Base-by-base conservation (phyloP, 1,140 invertebrate genomes). In the Stegodyphus mimosarum region DNA sequence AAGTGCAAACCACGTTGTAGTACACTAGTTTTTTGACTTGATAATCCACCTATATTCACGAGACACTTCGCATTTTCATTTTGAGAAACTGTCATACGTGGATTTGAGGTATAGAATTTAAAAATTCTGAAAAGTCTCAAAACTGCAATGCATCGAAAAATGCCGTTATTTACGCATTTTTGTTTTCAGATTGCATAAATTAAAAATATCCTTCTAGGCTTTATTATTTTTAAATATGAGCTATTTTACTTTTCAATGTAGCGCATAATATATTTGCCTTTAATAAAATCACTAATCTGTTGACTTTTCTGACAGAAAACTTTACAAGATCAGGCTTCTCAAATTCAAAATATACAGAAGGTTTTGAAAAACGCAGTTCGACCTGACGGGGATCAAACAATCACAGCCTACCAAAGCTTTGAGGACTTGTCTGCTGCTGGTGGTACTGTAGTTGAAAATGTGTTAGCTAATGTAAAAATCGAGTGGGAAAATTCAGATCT, bases 401-500 rank as follows among this genome's bases (percentile, higher is more conserved):
- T 86, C 7, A 53, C 74, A 7, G 74, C 83, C 7, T 86, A 51
- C 9, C 83, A 86, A 13, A 18, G 33, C 7, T 86, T 86, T 49
- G 18, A 71, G 5, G 49, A 77, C 7, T 15, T 86, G 13, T 10
- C 33, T 6, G 9, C 67, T 6, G 7, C 52, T 18, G 49, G 64
- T 60, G 60, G 48, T 7, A 64, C 70, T 6, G 53, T 33, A 1
- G 73, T 75, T 33, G 52, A 69, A 1, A 33, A 69, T 7, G 15
- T 81, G 5, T 18, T 72, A 10, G 7, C 52, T 49, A 13, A 17
- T 5, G 3, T 64, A 0, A 18, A 17, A 10, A n/a, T 87, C 11
- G 73, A 76, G 33, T 87, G 77, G 86, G 67, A 87, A n/a, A 63
- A 63, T 6, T 75, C 79, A 3, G 18, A 53, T 66, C 33, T 83